Base-by-base conservation (phyloP, 2,113 vertebrate species). In the Suricata suricatta region DNA sequence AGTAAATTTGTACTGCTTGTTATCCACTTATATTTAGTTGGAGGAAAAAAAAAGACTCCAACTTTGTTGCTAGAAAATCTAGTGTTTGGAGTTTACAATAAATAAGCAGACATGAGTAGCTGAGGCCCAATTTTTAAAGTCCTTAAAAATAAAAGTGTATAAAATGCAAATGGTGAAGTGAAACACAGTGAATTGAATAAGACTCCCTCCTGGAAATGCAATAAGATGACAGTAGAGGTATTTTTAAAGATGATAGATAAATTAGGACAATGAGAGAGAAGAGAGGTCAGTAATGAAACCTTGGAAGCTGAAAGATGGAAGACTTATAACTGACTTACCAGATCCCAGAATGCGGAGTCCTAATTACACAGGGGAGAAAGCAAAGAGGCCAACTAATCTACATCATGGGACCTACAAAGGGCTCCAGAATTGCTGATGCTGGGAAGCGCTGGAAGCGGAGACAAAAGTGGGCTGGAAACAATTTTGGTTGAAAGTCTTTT, bases 111-210 rank as follows among this genome's bases (percentile, higher is more conserved):
- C 14, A 76, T 50, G 13, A 13, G 5, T 86, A 83, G 4, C 19
- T 95, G 69, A 80, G 7, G 31, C n/a, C 52, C 29, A 92, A 50
- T 41, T 96, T 93, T 86, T 50, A 77, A 93, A 71, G 27, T n/a
- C 8, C 90, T 90, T 17, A 57, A 63, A 90, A 93, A 72, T 27
- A 88, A 66, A 74, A 63, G 2, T 60, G 41, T 38, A 5, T 88
- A 66, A 90, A 88, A 60, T 94, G 27, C 17, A 77, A 95, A 93
- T 90, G 85, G 25, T 3, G 88, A 94, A 91, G 19, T 82, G 77
- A 41, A 94, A 77, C 47, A 35, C 17, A 84, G 35, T 64, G 38
- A 14, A 1, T 31, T 84, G 47, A 68, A 52, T 9, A 81, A n/a
- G 5, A n/a, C 35, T 93, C 17, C 29, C 47, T 90, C 16, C n/a